Conservation (phyloP, 1,140 invertebrate species). For the Thaumatotibia leucotreta region DNA sequence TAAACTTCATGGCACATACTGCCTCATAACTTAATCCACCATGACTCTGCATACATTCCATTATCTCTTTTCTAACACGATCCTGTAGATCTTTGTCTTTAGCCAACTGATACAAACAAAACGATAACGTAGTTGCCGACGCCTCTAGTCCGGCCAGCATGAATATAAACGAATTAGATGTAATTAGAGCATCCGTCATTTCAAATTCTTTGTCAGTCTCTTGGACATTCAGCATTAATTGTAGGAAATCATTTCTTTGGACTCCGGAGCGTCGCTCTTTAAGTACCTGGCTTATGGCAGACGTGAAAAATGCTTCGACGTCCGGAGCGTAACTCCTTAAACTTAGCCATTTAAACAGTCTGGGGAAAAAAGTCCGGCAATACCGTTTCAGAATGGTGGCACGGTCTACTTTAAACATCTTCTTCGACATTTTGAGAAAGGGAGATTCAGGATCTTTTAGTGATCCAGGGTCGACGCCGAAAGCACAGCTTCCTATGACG, state of each 20-base stretch:
- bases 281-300: constrained; percentile 61
- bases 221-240: constrained; percentile 65
- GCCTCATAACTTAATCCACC: constrained; percentile 62
- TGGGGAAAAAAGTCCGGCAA: constrained; percentile 57
- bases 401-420: constrained; percentile 59
- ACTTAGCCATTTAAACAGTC: constrained; percentile 61
- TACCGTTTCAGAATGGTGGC: constrained; percentile 62
- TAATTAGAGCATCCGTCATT: constrained; percentile 67
- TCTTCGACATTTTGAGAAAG: constrained; percentile 62
- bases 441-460: constrained; percentile 60
- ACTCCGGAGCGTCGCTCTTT: constrained; percentile 43
- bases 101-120: constrained; percentile 76
- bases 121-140: constrained; percentile 75
- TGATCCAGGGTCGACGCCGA: constrained; percentile 60
- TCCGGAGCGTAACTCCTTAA: constrained; percentile 55
- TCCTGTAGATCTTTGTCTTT: constrained; percentile 77
- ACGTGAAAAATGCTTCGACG: constrained; percentile 60
- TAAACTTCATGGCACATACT: constrained; percentile 77
- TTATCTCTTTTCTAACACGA: constrained; percentile 74
- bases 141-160: constrained; percentile 80
- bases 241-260: constrained; percentile 58
- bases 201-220: constrained; percentile 48
- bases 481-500: constrained; percentile 67
- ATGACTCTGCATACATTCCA: constrained; percentile 42
- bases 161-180: constrained; percentile 76